Evolutionary conservation across 2,888 invertebrate species (phyloP).

Genomic region (Catotricha subobsoleta): DNA sequence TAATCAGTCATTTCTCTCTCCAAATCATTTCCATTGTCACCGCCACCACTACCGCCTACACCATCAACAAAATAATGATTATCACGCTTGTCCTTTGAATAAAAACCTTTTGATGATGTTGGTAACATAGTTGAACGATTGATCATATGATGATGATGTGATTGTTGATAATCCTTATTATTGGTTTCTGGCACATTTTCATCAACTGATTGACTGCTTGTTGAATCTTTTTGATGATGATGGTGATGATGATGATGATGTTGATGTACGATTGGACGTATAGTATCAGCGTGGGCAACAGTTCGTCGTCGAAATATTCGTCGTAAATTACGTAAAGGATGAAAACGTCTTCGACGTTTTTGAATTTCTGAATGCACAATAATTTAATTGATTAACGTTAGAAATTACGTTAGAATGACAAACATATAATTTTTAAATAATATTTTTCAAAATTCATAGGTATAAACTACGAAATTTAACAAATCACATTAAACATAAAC

Average conservation of each 20-base stretch:
- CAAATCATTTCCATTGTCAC: constrained; percentile 5
- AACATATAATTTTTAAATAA: no score
- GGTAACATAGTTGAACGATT: neutral
- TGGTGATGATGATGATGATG: constrained; percentile 2
- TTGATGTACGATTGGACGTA: constrained; percentile 6
- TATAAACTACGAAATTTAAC: no score
- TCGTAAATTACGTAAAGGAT: constrained; percentile 28
- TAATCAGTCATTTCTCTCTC: constrained; percentile 25
- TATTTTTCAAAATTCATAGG: no score
- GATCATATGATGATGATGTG: constrained; percentile 1
- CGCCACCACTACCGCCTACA: neutral
- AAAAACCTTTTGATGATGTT: neutral
- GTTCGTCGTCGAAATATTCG: constrained; percentile 29
- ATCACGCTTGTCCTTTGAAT: constrained; percentile 2
- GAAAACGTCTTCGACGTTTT: constrained; percentile 28
- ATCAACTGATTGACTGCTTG: constrained; percentile 1
- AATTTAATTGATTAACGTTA: no score
- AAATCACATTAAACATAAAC: neutral
- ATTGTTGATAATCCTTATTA: constrained; percentile 1
- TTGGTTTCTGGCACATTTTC: neutral
- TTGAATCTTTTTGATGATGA: neutral
- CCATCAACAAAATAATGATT: neutral
- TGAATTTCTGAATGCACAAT: constrained; percentile 24
- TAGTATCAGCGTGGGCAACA: constrained; percentile 21
- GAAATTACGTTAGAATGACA: no score